phyloP scores from a whole-genome alignment of 1,140 invertebrate species.

The Phthorimaea operculella region DNA sequence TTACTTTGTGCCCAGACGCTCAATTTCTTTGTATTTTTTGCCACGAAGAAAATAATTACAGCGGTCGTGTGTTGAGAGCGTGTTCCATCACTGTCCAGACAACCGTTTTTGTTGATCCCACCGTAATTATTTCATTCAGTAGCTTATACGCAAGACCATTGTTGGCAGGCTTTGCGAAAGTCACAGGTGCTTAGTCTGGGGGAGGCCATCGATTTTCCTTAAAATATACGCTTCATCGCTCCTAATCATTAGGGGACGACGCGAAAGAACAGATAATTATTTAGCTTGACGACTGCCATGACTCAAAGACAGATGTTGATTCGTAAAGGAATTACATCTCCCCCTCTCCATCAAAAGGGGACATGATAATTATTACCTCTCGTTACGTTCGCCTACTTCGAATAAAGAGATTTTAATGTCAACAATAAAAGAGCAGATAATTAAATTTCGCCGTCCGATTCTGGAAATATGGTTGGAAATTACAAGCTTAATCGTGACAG shows the following conservation, averaged over 20 bases:
- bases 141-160: background rate
- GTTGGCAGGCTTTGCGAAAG: background rate
- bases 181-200: background rate
- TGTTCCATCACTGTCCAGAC: conserved; percentile 1
- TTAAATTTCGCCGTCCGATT: conserved; percentile 15
- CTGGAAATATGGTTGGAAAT: background rate
- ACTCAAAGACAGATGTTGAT: conserved; percentile 34
- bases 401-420: conserved; percentile 23
- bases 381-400: conserved; percentile 24
- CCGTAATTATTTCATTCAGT: background rate
- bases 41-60: no score
- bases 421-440: conserved; percentile 21
- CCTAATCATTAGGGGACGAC: conserved; percentile 20
- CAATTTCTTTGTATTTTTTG: no score
- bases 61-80: background rate
- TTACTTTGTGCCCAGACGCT: background rate
- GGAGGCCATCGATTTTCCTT: conserved; percentile 24
- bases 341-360: conserved; percentile 18
- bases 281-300: conserved; percentile 24
- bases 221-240: conserved; percentile 27
- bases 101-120: background rate
- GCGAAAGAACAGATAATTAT: conserved; percentile 29
- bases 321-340: conserved; percentile 25
- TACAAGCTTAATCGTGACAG: conserved; percentile 6
- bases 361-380: conserved; percentile 21